Evolutionary conservation across 2,113 vertebrate genomes (phyloP).

Genomic region (Vidua macroura): DNA sequence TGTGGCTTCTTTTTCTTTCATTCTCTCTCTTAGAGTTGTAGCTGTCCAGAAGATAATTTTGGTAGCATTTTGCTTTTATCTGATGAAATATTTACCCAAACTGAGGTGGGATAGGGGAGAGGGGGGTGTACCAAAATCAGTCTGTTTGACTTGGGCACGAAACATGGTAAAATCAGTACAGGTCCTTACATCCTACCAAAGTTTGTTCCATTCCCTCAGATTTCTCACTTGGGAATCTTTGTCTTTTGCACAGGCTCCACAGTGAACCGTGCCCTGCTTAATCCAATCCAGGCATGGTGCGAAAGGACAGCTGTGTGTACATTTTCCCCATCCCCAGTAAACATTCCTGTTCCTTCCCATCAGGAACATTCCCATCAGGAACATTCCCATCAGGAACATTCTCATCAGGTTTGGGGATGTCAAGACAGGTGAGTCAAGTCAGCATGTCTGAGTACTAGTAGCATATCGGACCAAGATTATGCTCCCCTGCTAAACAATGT

Average conservation of each 20-base stretch:
- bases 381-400: not conserved
- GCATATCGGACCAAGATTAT: not conserved
- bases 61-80: not conserved
- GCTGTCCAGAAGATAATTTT: not conserved
- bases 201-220: not conserved
- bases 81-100: not conserved
- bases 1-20: not conserved
- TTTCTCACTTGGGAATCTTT: not conserved
- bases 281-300: rapidly evolving
- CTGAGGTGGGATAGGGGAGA: not conserved
- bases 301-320: not conserved
- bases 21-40: not conserved
- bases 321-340: not conserved
- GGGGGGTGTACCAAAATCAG: not conserved
- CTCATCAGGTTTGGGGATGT: not conserved
- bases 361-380: not conserved
- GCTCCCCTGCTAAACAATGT: not conserved
- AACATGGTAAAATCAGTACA: not conserved
- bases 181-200: not conserved
- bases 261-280: not conserved
- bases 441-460: not conserved
- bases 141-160: not conserved
- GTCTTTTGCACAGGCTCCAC: not conserved
- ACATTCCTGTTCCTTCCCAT: not conserved
- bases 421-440: not conserved